Evolutionary conservation across 2,113 vertebrate genomes (phyloP).

Genomic region (Scomber japonicus): DNA sequence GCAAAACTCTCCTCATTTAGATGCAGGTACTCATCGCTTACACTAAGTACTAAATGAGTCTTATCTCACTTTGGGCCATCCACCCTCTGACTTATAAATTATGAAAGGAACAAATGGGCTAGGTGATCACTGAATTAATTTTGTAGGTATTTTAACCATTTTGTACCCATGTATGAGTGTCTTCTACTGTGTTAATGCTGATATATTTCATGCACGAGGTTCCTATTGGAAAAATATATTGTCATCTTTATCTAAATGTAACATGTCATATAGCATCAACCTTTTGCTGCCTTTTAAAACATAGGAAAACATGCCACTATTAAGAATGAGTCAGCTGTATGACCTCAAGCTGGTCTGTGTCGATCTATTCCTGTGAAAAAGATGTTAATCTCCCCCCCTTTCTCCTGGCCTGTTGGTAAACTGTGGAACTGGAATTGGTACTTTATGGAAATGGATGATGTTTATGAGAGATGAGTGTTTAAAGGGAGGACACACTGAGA

Average conservation of each 20-base stretch:
- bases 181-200: background rate
- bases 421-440: conserved; percentile 20
- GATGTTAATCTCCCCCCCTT: conserved; percentile 16
- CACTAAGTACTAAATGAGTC: background rate
- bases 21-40: background rate
- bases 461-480: conserved; percentile 48
- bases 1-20: background rate
- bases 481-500: conserved; percentile 50
- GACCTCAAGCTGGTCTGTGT: conserved; percentile 2
- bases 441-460: conserved; percentile 38
- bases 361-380: background rate
- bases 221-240: background rate
- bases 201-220: too few species aligned
- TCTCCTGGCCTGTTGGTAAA: conserved; percentile 2
- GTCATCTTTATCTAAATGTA: background rate
- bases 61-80: background rate
- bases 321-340: conserved; percentile 2
- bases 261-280: background rate
- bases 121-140: too few species aligned
- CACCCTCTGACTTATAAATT: background rate
- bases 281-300: background rate
- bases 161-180: background rate
- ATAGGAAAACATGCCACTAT: background rate
- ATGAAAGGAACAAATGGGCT: too few species aligned
- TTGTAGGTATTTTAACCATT: too few species aligned